A percentile compares a stretch with the other conserved stretches of the same genome.
Conservation (phyloP, 1,140 invertebrate genomes). For the Andrena cerasifolii region DNA sequence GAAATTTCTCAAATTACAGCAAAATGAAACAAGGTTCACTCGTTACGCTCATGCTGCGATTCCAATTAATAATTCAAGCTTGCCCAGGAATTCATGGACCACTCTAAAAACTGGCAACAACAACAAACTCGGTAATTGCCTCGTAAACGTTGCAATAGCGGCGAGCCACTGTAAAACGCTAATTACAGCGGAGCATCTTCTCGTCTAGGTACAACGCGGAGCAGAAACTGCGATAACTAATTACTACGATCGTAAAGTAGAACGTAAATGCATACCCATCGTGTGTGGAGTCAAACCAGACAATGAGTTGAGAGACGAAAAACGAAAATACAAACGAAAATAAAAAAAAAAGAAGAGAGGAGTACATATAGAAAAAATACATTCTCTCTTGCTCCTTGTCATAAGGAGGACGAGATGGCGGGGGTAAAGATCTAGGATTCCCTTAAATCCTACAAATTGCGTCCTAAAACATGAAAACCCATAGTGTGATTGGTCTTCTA, state of each 20-base stretch:
- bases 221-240: constrained; percentile 9
- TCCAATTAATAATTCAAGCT: background rate
- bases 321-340: background rate
- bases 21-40: too few relatives aligned
- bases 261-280: constrained; percentile 26
- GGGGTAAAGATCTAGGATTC: constrained; percentile 29
- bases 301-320: background rate
- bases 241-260: constrained; percentile 6
- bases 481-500: constrained; percentile 43
- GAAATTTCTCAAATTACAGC: too few relatives aligned
- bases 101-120: background rate
- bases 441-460: constrained; percentile 10
- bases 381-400: constrained; percentile 45
- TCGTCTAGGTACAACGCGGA: background rate
- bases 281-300: background rate
- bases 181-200: constrained; percentile 23
- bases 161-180: constrained; percentile 28
- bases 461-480: constrained; percentile 48
- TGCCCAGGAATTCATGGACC: constrained; percentile 17
- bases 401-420: constrained; percentile 21
- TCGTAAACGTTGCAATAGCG: background rate
- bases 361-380: constrained; percentile 12
- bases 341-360: background rate
- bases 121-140: background rate
- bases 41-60: too few relatives aligned